Percentiles rank a stretch among this genome's conserved stretches.
phyloP scores from a whole-genome alignment of 2,113 vertebrate genomes.

The Mystacornis crossleyi region DNA sequence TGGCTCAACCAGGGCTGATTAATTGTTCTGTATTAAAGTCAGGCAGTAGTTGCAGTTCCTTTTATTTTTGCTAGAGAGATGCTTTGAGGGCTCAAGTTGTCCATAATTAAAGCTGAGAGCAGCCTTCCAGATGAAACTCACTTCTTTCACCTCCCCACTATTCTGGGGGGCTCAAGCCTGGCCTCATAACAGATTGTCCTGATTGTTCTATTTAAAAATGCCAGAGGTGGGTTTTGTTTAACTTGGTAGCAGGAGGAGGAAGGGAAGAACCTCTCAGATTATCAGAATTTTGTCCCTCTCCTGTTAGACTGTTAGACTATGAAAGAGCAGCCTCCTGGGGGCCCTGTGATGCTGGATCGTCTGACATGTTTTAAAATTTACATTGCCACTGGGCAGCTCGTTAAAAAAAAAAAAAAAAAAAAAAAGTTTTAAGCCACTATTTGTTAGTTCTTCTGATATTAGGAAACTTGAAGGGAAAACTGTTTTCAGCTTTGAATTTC shows the following conservation, averaged over 20 bases:
- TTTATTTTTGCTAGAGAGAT: not conserved
- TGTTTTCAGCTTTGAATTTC: not conserved
- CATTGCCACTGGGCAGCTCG: not conserved
- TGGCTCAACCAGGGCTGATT: not conserved
- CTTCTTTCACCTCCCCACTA: not conserved
- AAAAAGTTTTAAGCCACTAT: not conserved
- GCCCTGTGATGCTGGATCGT: not conserved
- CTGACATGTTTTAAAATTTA: not conserved
- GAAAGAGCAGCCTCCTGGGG: not conserved
- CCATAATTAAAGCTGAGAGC: not conserved
- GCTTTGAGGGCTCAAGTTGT: not conserved
- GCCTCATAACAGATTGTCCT: not conserved
- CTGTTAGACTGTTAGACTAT: not conserved
- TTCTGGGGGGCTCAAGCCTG: not conserved
- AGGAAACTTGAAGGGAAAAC: not conserved
- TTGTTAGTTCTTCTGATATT: not conserved
- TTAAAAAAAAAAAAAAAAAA: not conserved
- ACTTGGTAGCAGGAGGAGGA: not conserved
- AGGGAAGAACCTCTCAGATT: not conserved
- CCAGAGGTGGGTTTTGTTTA: not conserved
- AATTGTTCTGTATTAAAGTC: slow-evolving; percentile 5
- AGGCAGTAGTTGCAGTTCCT: not conserved
- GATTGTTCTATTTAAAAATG: not conserved
- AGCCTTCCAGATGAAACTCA: not conserved
- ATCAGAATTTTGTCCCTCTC: not conserved